Percentiles rank a stretch among this genome's conserved stretches.
Conservation (phyloP, 2,888 invertebrate genomes). For the Patella ulyssiponensis region DNA sequence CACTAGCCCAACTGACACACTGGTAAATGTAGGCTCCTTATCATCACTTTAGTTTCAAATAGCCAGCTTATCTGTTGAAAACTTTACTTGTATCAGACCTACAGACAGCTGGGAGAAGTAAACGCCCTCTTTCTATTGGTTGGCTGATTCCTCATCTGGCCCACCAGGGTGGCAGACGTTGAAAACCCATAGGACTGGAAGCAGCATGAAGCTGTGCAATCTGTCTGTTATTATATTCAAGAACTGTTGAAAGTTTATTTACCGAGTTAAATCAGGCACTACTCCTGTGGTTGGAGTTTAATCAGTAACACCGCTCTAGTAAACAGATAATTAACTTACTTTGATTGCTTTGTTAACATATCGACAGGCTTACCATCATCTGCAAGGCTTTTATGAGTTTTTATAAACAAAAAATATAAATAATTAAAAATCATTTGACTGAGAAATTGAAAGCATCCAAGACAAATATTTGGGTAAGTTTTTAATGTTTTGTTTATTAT, state of each 20-base stretch:
- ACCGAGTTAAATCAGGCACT: background rate
- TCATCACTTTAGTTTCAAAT: conserved; percentile 9
- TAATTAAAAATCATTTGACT: no score
- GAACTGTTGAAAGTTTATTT: conserved; percentile 7
- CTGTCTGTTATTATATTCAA: conserved; percentile 1
- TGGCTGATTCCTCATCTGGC: background rate
- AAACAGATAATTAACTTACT: background rate
- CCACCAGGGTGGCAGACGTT: background rate
- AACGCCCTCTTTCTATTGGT: background rate
- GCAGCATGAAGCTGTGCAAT: background rate
- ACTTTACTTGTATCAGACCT: background rate
- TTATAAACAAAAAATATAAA: no score
- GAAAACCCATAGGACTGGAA: background rate
- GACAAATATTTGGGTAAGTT: no score
- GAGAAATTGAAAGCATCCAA: no score
- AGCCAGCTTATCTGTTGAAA: conserved; percentile 9
- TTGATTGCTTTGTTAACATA: no score
- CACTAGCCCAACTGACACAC: background rate
- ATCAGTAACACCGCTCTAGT: background rate
- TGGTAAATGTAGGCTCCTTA: background rate
- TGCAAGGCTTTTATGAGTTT: no score
- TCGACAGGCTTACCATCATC: no score
- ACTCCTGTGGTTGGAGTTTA: background rate
- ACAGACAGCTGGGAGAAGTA: conserved; percentile 2
- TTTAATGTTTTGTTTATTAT: no score